phyloP scores from a whole-genome alignment of 2,888 invertebrate species.

The Baccha elongata region DNA sequence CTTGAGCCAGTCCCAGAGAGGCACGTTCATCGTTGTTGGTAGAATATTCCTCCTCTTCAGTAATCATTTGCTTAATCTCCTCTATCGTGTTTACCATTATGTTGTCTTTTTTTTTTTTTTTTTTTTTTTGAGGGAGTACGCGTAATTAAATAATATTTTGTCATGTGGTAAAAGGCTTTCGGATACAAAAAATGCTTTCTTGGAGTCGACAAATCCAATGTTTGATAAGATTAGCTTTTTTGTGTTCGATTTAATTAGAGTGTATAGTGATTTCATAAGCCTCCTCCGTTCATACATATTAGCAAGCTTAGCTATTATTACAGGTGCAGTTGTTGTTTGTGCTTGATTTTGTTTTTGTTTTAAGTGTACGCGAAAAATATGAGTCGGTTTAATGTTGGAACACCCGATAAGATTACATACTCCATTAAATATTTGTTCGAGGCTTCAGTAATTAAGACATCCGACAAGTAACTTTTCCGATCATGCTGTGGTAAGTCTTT shows the following conservation, averaged over 20 bases:
- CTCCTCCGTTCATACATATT: too few relatives aligned
- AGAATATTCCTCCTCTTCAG: too few relatives aligned
- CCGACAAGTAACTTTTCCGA: constrained; percentile 1
- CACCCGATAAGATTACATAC: not conserved
- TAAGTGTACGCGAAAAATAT: not conserved
- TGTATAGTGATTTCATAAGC: not conserved
- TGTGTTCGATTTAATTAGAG: not conserved
- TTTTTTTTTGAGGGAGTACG: not conserved
- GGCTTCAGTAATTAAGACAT: too few relatives aligned
- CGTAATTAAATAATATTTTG: not conserved
- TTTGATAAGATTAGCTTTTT: not conserved
- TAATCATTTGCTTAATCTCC: too few relatives aligned
- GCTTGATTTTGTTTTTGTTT: not conserved
- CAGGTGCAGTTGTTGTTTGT: constrained; percentile 1
- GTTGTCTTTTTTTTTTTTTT: too few relatives aligned
- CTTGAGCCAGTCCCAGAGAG: too few relatives aligned
- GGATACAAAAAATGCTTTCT: not conserved
- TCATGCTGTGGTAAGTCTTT: not conserved
- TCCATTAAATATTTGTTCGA: not conserved
- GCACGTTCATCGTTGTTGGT: too few relatives aligned
- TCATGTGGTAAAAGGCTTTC: not conserved
- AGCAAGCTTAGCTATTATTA: too few relatives aligned
- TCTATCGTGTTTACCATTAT: too few relatives aligned
- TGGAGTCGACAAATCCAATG: not conserved
- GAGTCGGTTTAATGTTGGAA: not conserved